Conservation (phyloP, 2,797 vertebrate species). For the Gallinago solitaria region DNA sequence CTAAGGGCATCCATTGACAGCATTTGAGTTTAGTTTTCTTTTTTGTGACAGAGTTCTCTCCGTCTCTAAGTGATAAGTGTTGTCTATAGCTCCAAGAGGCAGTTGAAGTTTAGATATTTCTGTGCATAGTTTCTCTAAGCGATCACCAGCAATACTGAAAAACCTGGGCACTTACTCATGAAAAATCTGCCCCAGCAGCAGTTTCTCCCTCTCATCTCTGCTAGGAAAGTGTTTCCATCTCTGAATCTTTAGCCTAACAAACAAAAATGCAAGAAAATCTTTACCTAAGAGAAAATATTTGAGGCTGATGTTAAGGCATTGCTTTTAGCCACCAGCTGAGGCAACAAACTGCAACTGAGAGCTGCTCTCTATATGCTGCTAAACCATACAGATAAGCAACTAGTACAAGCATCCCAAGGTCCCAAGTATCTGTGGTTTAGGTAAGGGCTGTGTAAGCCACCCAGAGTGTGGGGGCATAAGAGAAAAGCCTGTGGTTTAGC, state of each 20-base stretch:
- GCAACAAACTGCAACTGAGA: not conserved
- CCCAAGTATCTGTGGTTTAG: not conserved
- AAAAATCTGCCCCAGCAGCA: not conserved
- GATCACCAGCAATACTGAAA: not conserved
- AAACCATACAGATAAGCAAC: not conserved
- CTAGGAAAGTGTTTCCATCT: not conserved
- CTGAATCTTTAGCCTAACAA: not conserved
- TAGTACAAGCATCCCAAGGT: not conserved
- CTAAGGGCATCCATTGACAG: not conserved
- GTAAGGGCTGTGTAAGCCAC: not conserved
- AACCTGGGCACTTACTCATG: not conserved
- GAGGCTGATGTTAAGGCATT: not conserved
- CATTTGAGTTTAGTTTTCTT: not conserved
- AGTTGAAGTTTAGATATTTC: not conserved
- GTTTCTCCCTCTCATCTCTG: not conserved
- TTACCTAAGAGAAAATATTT: not conserved
- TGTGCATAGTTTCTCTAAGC: not conserved
- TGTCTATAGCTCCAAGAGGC: not conserved
- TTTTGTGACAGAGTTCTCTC: not conserved
- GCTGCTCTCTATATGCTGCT: not conserved
- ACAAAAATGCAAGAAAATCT: not conserved
- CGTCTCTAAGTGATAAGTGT: not conserved
- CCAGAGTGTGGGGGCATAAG: not conserved
- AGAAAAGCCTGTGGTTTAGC: not conserved
- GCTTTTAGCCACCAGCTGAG: not conserved